These are phyloP conservation scores for Brachypteracias leptosomus DNA, from an alignment of 2,113 vertebrate genomes.

Conservation along the genomic window DNA sequence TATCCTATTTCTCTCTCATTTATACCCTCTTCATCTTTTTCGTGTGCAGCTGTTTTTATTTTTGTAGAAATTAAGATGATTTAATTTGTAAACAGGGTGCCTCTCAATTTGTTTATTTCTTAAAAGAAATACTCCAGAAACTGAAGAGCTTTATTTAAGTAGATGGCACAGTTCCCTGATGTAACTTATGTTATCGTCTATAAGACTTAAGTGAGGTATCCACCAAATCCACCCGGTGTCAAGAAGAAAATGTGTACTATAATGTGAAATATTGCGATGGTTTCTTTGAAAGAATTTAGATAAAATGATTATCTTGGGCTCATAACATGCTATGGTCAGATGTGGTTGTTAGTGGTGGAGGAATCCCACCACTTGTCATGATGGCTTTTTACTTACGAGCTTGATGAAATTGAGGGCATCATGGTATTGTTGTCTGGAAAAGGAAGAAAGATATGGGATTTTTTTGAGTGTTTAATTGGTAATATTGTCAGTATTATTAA, in stretches of 20 bases:
- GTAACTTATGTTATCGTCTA: neutral
- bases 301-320: neutral
- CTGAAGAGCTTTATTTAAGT: neutral
- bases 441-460: neutral
- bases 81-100: neutral
- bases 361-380: neutral
- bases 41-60: conserved; percentile 13
- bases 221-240: neutral
- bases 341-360: neutral
- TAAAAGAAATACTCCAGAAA: neutral
- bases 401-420: neutral
- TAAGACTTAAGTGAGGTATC: neutral
- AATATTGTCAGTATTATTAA: neutral
- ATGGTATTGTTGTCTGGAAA: neutral
- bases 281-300: neutral
- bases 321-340: neutral
- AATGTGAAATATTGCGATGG: neutral
- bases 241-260: neutral
- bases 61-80: neutral
- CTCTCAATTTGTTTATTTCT: neutral
- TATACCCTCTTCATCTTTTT: neutral
- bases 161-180: neutral
- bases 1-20: neutral
- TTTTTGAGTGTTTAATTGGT: neutral
- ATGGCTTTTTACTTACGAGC: neutral